Conservation (phyloP, 2,797 vertebrate genomes). For the Apogon hyalosoma region DNA sequence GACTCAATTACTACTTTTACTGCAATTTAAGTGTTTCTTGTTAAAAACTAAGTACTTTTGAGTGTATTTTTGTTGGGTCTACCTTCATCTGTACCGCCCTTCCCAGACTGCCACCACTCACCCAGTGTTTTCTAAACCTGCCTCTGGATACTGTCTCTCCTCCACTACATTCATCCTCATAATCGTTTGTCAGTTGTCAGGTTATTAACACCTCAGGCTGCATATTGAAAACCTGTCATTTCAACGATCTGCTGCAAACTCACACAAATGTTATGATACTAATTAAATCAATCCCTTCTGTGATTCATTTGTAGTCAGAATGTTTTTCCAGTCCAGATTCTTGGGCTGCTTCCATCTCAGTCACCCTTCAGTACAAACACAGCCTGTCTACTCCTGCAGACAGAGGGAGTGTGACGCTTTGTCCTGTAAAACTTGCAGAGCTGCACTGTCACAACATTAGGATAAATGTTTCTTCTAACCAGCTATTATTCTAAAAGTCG, state of each 20-base stretch:
- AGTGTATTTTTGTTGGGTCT: too few relatives aligned
- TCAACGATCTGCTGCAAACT: slow-evolving; percentile 1
- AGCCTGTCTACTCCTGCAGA: slow-evolving; percentile 30
- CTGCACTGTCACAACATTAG: slow-evolving; percentile 4
- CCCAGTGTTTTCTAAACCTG: too few relatives aligned
- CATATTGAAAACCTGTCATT: neutral
- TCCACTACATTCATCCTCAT: neutral
- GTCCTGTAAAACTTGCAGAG: slow-evolving; percentile 30
- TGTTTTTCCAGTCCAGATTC: neutral
- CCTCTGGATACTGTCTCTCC: too few relatives aligned
- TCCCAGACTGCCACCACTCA: too few relatives aligned
- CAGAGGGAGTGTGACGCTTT: slow-evolving; percentile 16
- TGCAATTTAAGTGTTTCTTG: too few relatives aligned
- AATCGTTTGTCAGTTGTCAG: slow-evolving; percentile 9
- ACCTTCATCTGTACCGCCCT: too few relatives aligned
- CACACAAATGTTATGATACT: neutral
- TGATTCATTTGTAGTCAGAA: slow-evolving; percentile 17
- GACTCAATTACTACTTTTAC: too few relatives aligned
- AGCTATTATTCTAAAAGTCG: slow-evolving; percentile 14
- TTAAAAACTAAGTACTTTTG: too few relatives aligned
- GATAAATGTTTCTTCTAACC: slow-evolving; percentile 23
- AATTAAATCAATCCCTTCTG: slow-evolving; percentile 11
- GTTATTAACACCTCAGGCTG: slow-evolving; percentile 5
- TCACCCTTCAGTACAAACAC: slow-evolving; percentile 22
- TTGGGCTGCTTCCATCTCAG: slow-evolving; percentile 4